phyloP scores from a whole-genome alignment of 2,113 vertebrate species.

The Nesoenas mayeri region DNA sequence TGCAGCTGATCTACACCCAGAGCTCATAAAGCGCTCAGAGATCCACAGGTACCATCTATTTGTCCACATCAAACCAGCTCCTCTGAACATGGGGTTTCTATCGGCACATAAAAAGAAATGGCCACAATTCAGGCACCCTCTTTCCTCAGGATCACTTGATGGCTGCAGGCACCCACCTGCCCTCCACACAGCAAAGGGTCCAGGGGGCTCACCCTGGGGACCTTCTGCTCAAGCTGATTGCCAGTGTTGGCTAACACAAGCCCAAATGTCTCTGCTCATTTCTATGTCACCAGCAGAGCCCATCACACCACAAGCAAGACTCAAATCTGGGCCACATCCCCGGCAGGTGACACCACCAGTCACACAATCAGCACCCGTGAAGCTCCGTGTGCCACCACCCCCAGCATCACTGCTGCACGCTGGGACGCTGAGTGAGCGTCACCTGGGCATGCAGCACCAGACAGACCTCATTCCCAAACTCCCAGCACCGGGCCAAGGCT shows the following conservation, averaged over 20 bases:
- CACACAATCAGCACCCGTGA: not conserved
- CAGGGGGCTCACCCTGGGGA: rapidly evolving
- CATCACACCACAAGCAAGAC: not conserved
- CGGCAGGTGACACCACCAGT: not conserved
- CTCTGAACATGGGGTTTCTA: rapidly evolving
- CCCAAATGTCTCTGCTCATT: not conserved
- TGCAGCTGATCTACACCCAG: not conserved
- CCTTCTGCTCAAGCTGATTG: not conserved
- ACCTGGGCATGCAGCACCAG: not conserved
- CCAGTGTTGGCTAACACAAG: not conserved
- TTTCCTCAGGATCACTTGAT: not conserved
- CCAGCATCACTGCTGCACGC: rapidly evolving
- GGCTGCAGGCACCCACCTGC: not conserved
- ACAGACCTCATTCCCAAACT: not conserved
- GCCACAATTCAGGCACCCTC: too few relatives aligned
- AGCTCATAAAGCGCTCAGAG: not conserved
- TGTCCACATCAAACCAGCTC: not conserved
- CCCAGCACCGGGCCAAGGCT: not conserved
- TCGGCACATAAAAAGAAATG: rapidly evolving
- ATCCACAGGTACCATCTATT: not conserved
- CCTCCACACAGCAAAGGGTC: not conserved
- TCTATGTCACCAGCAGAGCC: not conserved
- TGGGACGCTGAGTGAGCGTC: not conserved
- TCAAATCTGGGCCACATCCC: not conserved
- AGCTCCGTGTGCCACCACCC: not conserved